A percentile compares a stretch with the other conserved stretches of the same genome.
phyloP scores from a whole-genome alignment of 1,140 invertebrate species.

The Halesus radiatus region DNA sequence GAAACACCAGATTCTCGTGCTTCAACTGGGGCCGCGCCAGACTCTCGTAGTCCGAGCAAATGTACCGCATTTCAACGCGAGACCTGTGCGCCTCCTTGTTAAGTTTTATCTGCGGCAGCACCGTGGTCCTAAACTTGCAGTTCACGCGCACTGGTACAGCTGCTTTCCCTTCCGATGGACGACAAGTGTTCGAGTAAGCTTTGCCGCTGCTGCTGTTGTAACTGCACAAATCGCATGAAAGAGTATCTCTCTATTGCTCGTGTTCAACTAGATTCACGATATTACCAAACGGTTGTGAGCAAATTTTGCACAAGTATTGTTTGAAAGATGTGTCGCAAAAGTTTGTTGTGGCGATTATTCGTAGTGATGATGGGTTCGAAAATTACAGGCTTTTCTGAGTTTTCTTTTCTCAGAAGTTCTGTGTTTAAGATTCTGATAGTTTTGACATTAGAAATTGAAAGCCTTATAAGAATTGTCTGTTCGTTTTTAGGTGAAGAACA shows the following conservation, averaged over 20 bases:
- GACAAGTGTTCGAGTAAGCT: conserved; percentile 1
- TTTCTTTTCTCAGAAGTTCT: background rate
- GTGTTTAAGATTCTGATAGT: background rate
- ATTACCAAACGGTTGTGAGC: background rate
- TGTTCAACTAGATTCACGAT: conserved; percentile 1
- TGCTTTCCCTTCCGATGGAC: background rate
- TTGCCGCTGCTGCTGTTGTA: background rate
- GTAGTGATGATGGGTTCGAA: too few relatives aligned
- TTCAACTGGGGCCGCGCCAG: background rate
- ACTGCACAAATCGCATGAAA: background rate
- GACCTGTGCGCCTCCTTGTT: background rate
- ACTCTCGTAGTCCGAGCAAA: background rate
- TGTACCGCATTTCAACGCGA: background rate
- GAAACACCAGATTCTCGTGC: background rate
- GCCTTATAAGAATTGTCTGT: background rate
- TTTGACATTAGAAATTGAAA: too few relatives aligned
- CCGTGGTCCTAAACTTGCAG: background rate
- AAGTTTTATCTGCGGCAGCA: background rate
- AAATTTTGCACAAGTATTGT: background rate
- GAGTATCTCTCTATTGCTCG: background rate
- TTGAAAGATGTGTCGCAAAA: background rate
- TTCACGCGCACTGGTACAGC: background rate
- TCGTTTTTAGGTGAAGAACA: background rate
- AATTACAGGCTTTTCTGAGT: background rate
- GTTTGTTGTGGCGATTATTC: conserved; percentile 3